Evolutionary conservation across 1,140 invertebrate species (phyloP), one percentile per base, ranked within the genome.

Genomic region (Lasioglossum baleicum): DNA sequence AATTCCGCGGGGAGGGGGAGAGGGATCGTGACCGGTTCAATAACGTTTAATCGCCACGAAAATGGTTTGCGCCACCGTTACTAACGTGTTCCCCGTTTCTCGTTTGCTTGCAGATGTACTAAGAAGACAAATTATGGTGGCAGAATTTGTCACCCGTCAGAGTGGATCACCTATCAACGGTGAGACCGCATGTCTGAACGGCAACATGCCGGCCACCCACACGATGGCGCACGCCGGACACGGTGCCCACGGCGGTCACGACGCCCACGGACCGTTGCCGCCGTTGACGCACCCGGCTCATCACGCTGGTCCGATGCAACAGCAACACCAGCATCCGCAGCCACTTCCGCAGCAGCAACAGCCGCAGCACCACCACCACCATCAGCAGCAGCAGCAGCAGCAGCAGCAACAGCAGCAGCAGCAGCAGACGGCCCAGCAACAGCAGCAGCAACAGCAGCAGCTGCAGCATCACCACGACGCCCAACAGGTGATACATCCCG

Each of bases 61-160:
- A 58, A 40, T 56, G 40, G 20, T 58, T 20, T n/a, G 7, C 20
- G 17, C 56, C 7, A 11, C 40, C 31, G 17, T 31, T 3, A 17
- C 35, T 53, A 48, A 48, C 17, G 15, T 15, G 5, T 15, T 53
- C 15, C 2, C n/a, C n/a, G 42, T 20, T 6, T 40, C 17, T 7
- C 10, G 81, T 75, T 83, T 90, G 81, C 75, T 94, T 94, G 13
- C 94, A 95, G 95, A 95, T 94, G 94, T 94, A 91, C 89, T 95
- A 93, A 95, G 95, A 93, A 95, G 95, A 94, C 95, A 94, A 95
- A 96, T 96, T 94, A 97, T 97, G 96, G 96, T 97, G 93, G 96
- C 96, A 93, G 96, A 97, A 94, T 96, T 96, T 91, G 96, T 96
- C 88, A 94, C 95, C 91, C 95, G 95, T 85, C 96, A 96, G 92